Conservation (phyloP, 1,140 invertebrate genomes). For the Orius laevigatus region DNA sequence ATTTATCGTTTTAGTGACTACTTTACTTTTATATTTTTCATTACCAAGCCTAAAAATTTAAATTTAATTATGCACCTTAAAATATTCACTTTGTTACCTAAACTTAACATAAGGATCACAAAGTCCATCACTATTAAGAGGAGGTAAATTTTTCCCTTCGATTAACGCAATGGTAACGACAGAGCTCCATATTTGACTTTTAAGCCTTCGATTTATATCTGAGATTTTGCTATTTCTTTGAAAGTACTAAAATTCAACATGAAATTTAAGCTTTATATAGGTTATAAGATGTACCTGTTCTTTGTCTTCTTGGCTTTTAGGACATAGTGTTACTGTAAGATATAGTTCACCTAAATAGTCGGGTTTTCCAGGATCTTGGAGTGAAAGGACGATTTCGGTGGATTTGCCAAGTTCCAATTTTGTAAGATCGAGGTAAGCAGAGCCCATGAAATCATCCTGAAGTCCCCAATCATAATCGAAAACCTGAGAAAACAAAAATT, state of each 20-base stretch:
- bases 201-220: constrained; percentile 62
- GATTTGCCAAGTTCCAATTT: constrained; percentile 64
- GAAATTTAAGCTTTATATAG: not conserved
- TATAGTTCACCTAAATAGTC: constrained; percentile 68
- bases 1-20: constrained; percentile 63
- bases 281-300: constrained; percentile 71
- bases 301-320: constrained; percentile 82
- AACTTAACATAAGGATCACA: constrained; percentile 96
- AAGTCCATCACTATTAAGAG: constrained; percentile 77
- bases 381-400: constrained; percentile 57
- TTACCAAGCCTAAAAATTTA: constrained; percentile 58
- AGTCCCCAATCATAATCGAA: constrained; percentile 97
- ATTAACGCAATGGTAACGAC: constrained; percentile 91
- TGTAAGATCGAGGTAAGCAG: constrained; percentile 67
- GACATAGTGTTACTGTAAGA: constrained; percentile 64
- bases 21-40: constrained; percentile 97
- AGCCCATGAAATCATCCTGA: constrained; percentile 95
- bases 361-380: constrained; percentile 50
- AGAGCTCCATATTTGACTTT: constrained; percentile 87
- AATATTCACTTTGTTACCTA: constrained; percentile 37
- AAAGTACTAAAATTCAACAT: constrained; percentile 48
- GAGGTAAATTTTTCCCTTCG: constrained; percentile 77
- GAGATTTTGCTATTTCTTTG: constrained; percentile 54
- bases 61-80: not conserved
- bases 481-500: constrained; percentile 38